phyloP scores from a whole-genome alignment of 2,888 invertebrate species.

The Latrodectus elegans region DNA sequence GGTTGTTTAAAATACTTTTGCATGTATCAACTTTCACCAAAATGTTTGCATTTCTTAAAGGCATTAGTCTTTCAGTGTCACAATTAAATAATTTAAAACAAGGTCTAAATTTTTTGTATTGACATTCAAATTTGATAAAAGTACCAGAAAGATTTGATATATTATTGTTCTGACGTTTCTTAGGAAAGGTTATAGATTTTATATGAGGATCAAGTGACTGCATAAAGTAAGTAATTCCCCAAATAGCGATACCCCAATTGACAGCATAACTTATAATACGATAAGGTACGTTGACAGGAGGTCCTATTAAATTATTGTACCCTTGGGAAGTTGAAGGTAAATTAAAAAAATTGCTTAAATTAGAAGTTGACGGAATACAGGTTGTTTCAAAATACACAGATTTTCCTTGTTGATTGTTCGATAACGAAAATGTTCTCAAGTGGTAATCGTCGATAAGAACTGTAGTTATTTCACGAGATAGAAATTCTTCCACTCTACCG shows the following conservation, averaged over 20 bases:
- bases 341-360: constrained; percentile 26
- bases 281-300: background rate
- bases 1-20: constrained; percentile 50
- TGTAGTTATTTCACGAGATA: constrained; percentile 51
- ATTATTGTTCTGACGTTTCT: constrained; percentile 26
- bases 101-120: constrained; percentile 50
- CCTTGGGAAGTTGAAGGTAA: constrained; percentile 58
- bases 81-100: constrained; percentile 58
- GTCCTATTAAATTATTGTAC: constrained; percentile 26
- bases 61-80: constrained; percentile 50
- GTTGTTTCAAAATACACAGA: background rate
- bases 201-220: constrained; percentile 37
- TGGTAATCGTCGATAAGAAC: constrained; percentile 54
- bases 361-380: constrained; percentile 4
- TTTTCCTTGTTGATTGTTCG: constrained; percentile 16
- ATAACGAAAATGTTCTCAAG: constrained; percentile 2
- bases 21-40: constrained; percentile 43
- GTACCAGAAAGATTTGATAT: constrained; percentile 38
- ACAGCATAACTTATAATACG: constrained; percentile 43
- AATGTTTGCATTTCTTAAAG: constrained; percentile 51
- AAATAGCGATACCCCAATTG: constrained; percentile 47
- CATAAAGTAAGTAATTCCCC: constrained; percentile 50
- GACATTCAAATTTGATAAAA: constrained; percentile 61
- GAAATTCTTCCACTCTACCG: constrained; percentile 60
- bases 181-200: constrained; percentile 3